Base-by-base conservation (phyloP, 2,797 vertebrate genomes). In the Ptychobarbus kaznakovi region DNA sequence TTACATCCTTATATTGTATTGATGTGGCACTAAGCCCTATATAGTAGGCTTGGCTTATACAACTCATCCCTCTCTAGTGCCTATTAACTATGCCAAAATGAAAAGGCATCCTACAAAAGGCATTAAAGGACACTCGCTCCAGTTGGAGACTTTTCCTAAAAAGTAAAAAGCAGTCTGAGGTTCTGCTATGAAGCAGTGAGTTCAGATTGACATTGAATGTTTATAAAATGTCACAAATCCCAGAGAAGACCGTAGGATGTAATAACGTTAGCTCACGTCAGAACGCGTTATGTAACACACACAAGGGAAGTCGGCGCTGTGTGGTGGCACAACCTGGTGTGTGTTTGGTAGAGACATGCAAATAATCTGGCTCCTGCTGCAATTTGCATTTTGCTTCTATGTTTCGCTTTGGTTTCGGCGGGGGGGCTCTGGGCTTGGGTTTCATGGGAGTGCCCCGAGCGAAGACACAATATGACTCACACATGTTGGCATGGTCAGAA, bases 331-430 rank as follows among this genome's bases (percentile, higher is more conserved):
- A 25, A 76, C 20, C 76, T 78, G 49, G 84, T 68, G 66, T 18
- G 49, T 53, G 69, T 85, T 87, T 63, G 82, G 70, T 86, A 61
- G 78, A 88, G 73, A 53, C 87, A 90, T 90, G 84, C 86, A 88
- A 88, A 90, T 88, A 79, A 74, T 66, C 77, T n/a, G 58, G 81
- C 75, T 40, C 42, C 28, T 61, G 53, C 22, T 35, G 18, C 13
- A 38, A 86, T 90, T 90, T 90, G 87, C 89, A 90, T 88, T 86
- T 80, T 38, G 42, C 73, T 86, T 69, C 58, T 63, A 78, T 79
- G 81, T 74, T 80, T 65, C 68, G 46, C 53, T 74, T 56, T 82
- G 61, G 68, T 56, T 75, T 75, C 51, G 25, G 8, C 20, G 42
- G 44, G 74, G 74, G 61, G 46, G 58, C 73, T 85, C 40, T 32